Evolutionary conservation across 1,140 invertebrate species (phyloP), one percentile per base, ranked within the genome.

Genomic region (Eumeta japonica): DNA sequence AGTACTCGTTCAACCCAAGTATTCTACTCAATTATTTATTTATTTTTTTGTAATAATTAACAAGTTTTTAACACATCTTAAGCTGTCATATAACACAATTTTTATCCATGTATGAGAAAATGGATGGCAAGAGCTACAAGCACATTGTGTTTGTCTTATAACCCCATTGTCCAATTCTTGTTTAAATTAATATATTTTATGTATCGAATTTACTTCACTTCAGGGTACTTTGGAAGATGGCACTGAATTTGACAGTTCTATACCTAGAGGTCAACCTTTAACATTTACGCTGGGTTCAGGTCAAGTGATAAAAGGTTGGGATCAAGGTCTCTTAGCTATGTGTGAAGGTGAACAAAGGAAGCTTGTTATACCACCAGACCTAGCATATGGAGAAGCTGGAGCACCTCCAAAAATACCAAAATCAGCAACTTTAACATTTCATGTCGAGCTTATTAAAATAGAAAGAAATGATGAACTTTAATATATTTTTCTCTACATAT

Each of bases 231-330:
- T 93, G 18, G 84, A 89, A 55, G 85, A 92, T 79, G 89, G 89
- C 4, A 87, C 83, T 13, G 87, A 91, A 63, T 92, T 94, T 79
- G 90, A 93, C 62, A 90, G 83, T 57, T 90, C 86, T 43, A 79
- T 84, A 46, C 77, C 79, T 18, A 75, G 88, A 35, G 81, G 81
- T 14, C 78, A 86, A 41, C 87, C 89, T 3, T 81, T 93, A 18
- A 83, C 83, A 10, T 91, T 92, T 51, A 89, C 84, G 5, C 66
- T 92, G 19, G 88, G 87, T 13, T 76, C 80, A 27, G 87, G 88
- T 2, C 90, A 92, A 75, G 89, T 93, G 5, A 89, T 89, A 39
- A 85, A 85, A 64, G 87, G 87, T 36, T 92, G 89, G 90, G 90
- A 93, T 49, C 87, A 90, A 75, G 89, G 90, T 12, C 75, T 93